Conservation (phyloP, 2,113 vertebrate genomes). For the Acinonyx jubatus region DNA sequence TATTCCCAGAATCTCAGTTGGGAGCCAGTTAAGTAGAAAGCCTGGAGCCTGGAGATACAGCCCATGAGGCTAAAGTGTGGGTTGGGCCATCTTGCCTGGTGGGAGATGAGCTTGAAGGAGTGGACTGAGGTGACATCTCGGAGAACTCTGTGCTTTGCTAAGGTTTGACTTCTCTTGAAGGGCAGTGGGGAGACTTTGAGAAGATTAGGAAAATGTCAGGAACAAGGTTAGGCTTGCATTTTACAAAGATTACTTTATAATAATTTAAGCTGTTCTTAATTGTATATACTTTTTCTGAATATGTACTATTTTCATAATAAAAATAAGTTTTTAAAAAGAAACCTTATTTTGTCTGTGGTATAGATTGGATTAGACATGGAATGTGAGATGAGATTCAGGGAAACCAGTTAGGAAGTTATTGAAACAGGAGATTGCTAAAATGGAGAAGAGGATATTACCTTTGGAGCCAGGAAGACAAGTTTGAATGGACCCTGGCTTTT, state of each 20-base stretch:
- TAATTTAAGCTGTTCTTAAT: not conserved
- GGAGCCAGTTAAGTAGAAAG: not conserved
- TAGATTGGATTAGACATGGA: not conserved
- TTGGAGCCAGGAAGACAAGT: not conserved
- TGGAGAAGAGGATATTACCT: not conserved
- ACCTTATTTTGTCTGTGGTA: not conserved
- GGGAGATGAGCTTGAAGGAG: not conserved
- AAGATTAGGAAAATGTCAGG: slow-evolving; percentile 43
- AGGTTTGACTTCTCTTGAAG: not conserved
- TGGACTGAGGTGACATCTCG: not conserved
- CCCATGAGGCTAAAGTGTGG: not conserved
- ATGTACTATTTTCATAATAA: not conserved
- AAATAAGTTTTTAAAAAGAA: slow-evolving; percentile 21
- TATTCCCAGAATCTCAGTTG: not conserved
- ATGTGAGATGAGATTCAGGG: not conserved
- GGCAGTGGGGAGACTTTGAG: not conserved
- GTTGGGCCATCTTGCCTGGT: not conserved
- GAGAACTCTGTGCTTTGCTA: not conserved
- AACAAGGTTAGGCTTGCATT: slow-evolving; percentile 33
- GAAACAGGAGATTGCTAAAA: not conserved
- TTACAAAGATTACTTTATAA: slow-evolving; percentile 32
- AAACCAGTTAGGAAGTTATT: not conserved
- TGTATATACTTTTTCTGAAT: not conserved
- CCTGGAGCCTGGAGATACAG: not conserved
- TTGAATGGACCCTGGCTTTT: not conserved